Percentiles rank a stretch among this genome's conserved stretches.
Conservation (phyloP, 1,140 invertebrate genomes). For the Atta texana region DNA sequence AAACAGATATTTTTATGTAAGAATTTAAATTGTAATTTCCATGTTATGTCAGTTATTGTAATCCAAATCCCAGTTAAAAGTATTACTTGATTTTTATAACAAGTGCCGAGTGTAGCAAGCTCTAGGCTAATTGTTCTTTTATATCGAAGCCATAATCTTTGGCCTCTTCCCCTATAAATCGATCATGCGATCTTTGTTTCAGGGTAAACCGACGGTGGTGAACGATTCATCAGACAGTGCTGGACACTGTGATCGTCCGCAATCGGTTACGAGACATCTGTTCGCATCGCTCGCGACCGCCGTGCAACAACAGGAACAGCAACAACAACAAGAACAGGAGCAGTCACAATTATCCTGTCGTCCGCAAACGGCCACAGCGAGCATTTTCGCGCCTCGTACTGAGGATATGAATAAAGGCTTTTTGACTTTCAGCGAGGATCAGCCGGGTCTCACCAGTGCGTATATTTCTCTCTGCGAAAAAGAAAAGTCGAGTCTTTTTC, state of each 20-base stretch:
- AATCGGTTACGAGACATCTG: conserved; percentile 81
- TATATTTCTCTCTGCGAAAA: conserved; percentile 72
- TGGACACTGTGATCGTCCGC: conserved; percentile 64
- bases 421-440: conserved; percentile 94
- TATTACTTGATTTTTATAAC: background rate
- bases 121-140: conserved; percentile 30
- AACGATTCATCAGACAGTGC: conserved; percentile 63
- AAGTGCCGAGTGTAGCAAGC: background rate
- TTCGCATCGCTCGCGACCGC: conserved; percentile 82
- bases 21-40: conserved; percentile 6
- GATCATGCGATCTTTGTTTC: conserved; percentile 36
- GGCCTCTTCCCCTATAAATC: background rate
- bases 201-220: conserved; percentile 77
- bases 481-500: background rate
- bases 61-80: background rate
- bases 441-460: conserved; percentile 94
- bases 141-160: conserved; percentile 18
- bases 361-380: conserved; percentile 89
- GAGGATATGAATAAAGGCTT: conserved; percentile 98
- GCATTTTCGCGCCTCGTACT: conserved; percentile 94
- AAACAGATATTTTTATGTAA: background rate
- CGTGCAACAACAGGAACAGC: conserved; percentile 57
- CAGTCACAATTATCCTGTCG: conserved; percentile 81
- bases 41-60: background rate
- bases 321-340: conserved; percentile 65